phyloP scores from a whole-genome alignment of 1,140 invertebrate genomes.

The Ruditapes philippinarum region DNA sequence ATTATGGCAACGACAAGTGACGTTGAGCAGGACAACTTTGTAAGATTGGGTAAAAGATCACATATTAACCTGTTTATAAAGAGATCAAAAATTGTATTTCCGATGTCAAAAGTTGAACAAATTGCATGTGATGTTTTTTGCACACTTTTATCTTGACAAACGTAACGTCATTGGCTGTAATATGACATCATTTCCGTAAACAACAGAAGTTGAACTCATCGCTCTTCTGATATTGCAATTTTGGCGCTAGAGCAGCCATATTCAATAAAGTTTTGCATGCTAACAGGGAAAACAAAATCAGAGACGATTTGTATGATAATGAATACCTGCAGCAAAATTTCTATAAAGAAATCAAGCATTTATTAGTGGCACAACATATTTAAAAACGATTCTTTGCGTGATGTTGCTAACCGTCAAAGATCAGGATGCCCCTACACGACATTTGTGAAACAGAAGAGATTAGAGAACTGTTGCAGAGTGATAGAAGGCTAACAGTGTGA shows the following conservation, averaged over 20 bases:
- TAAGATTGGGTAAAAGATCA: not conserved
- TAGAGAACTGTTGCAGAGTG: not conserved
- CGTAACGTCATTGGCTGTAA: not conserved
- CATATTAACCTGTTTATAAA: not conserved
- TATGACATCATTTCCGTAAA: not conserved
- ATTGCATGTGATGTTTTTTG: not conserved
- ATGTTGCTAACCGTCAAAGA: constrained; percentile 2
- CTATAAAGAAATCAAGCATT: not conserved
- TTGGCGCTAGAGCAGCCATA: not conserved
- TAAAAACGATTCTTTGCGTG: not conserved
- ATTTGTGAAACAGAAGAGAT: constrained; percentile 20
- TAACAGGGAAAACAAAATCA: not conserved
- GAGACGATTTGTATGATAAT: not conserved
- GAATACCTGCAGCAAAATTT: not conserved
- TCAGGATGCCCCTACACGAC: not conserved
- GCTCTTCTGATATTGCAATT: not conserved
- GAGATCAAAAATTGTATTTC: not conserved
- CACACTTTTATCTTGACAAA: not conserved
- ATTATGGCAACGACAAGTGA: not conserved
- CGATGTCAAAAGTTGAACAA: too few relatives aligned
- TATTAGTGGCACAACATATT: constrained; percentile 25
- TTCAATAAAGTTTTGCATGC: not conserved
- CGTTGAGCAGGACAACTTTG: not conserved
- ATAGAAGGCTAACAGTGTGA: constrained; percentile 5
- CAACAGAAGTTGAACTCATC: not conserved